Conservation (phyloP, 2,113 vertebrate genomes). For the Tachysurus vachellii region DNA sequence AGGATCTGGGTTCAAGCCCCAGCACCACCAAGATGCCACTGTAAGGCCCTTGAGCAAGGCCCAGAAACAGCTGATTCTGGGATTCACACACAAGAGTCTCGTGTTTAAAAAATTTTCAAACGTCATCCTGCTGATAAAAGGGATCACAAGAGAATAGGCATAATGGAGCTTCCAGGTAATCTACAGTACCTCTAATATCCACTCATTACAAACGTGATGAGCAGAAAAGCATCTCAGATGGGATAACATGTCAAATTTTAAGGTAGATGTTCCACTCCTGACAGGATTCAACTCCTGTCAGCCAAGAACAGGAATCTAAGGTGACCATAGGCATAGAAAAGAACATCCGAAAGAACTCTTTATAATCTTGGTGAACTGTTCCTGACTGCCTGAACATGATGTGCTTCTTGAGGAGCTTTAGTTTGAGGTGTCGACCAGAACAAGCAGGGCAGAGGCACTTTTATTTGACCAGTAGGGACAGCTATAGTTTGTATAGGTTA, state of each 20-base stretch:
- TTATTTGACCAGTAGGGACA: neutral
- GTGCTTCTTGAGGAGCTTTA: too few relatives aligned
- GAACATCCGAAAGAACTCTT: too few relatives aligned
- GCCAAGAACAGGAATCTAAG: neutral
- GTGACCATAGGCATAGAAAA: neutral
- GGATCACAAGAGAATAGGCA: neutral
- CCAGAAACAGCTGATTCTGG: neutral
- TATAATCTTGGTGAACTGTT: too few relatives aligned
- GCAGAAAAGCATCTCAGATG: neutral
- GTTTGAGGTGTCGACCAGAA: neutral
- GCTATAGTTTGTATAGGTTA: neutral
- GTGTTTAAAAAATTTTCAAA: neutral
- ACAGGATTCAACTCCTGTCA: neutral
- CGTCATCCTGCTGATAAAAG: too few relatives aligned
- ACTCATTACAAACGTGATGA: neutral
- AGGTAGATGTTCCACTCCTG: neutral
- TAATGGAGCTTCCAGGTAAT: neutral
- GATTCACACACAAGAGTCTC: neutral
- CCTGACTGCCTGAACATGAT: too few relatives aligned
- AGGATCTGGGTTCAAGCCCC: too few relatives aligned
- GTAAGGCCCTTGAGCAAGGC: too few relatives aligned
- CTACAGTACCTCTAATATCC: neutral
- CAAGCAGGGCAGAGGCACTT: neutral
- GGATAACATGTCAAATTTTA: neutral
- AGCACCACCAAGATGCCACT: too few relatives aligned